Conservation (phyloP, 2,797 vertebrate species). For the Tarsius wallacei region DNA sequence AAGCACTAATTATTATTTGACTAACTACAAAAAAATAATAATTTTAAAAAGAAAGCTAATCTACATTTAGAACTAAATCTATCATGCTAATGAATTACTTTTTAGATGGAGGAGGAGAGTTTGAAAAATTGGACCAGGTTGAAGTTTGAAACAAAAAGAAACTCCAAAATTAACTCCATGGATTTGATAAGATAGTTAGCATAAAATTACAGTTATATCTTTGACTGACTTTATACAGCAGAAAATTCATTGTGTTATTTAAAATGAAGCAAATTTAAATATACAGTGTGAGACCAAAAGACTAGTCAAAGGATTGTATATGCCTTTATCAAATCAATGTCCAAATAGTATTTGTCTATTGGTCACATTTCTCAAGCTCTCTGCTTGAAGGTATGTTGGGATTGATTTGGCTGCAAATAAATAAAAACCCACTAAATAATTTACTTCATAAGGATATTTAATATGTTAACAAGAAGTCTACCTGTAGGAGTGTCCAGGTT, state of each 20-base stretch:
- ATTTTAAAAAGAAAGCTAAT: not conserved
- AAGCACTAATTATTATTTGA: not conserved
- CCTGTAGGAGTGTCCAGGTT: not conserved
- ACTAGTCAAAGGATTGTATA: not conserved
- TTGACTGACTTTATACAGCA: not conserved
- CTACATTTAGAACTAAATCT: not conserved
- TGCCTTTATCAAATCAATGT: not conserved
- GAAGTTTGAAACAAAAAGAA: not conserved
- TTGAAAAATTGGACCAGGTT: not conserved
- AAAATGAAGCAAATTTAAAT: not conserved
- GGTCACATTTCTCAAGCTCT: not conserved
- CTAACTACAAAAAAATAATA: constrained; percentile 8
- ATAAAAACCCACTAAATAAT: not conserved
- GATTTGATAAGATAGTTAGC: not conserved
- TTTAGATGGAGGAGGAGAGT: not conserved
- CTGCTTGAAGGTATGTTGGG: not conserved
- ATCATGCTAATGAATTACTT: not conserved
- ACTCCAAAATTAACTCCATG: not conserved
- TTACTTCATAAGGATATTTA: not conserved
- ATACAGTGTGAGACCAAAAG: not conserved
- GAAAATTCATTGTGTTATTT: not conserved
- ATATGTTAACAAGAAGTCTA: not conserved
- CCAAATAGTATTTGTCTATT: not conserved
- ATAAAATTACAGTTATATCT: not conserved
- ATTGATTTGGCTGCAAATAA: not conserved